Base-by-base conservation (phyloP, 2,113 vertebrate genomes). In the Arothron firmamentum region DNA sequence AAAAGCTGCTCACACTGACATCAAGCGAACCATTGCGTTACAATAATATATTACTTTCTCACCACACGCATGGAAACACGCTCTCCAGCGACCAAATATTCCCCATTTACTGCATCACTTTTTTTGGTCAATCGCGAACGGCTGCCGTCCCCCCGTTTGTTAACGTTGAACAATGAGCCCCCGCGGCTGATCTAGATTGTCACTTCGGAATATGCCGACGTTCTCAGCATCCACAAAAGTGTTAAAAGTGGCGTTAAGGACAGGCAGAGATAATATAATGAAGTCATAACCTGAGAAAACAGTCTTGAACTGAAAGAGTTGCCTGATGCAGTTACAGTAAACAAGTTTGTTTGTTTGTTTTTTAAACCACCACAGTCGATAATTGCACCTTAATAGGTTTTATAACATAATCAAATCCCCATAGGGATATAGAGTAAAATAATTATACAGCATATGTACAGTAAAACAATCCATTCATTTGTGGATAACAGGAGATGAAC, bases 381-480 rank as follows among this genome's bases (percentile, higher is more conserved):
- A 47, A 68, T 62, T 49, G 78, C 71, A 59, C 46, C 75, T 70
- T 74, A 78, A 64, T 68, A 80, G 75, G 74, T 78, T 28, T 28
- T 28, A 28, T 5, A 85, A 81, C 73, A 75, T 83, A 68, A 82
- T 16, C 53, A 61, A 53, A 70, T 53, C 87, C 86, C 88, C 86
- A 88, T 67, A 86, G 85, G 87, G 78, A 89, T 82, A 65, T 71
- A 81, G 59, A 71, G 51, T 77, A 71, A 83, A 74, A 81, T 79
- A 83, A 69, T 65, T 65, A 70, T 75, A 85, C 34, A 38, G 34
- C 9, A 11, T 38, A 38, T 38, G 34, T 38, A 38, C 34, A 43
- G 2, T 43, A 43, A 43, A 43, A 14, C 21, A 7, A 5, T 28
- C 25, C 4, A 7, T 28, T 28, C 25, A 4, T 11, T 12, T 11